These are phyloP conservation scores for Trinorchestia longiramus DNA, from an alignment of 1,140 invertebrate genomes.

Conservation along the genomic window DNA sequence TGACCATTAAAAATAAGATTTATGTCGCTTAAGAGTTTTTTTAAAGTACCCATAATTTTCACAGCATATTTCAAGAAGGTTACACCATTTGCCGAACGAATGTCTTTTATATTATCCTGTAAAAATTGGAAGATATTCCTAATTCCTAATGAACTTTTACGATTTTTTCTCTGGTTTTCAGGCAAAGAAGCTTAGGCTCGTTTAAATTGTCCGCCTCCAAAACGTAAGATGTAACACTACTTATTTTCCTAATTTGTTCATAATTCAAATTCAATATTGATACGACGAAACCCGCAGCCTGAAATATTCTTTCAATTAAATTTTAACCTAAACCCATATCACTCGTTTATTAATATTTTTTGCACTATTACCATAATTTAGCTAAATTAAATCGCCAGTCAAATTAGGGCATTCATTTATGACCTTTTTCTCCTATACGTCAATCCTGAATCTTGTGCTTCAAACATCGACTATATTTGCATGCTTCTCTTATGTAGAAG, in stretches of 20 bases:
- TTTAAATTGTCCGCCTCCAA: constrained; percentile 39
- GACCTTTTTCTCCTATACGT: background rate
- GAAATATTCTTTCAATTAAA: background rate
- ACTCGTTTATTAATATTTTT: background rate
- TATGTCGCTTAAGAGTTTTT: no score
- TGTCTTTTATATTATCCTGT: no score
- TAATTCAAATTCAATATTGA: background rate
- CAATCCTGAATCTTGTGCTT: background rate
- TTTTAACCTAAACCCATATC: constrained; percentile 1
- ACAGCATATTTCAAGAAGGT: no score
- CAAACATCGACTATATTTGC: background rate
- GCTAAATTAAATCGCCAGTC: background rate
- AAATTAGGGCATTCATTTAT: background rate
- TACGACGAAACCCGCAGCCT: background rate
- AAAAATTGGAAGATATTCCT: no score
- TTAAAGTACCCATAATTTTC: no score
- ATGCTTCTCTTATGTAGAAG: background rate
- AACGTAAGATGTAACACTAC: constrained; percentile 34
- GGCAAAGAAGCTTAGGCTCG: constrained; percentile 45
- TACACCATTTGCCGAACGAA: no score
- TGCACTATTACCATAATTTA: background rate
- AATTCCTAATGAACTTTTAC: background rate
- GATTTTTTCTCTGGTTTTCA: constrained; percentile 43
- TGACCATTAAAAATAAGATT: no score
- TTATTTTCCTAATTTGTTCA: background rate